Evolutionary conservation across 1,140 invertebrate genomes (phyloP).

Genomic region (Ceratitis capitata): DNA sequence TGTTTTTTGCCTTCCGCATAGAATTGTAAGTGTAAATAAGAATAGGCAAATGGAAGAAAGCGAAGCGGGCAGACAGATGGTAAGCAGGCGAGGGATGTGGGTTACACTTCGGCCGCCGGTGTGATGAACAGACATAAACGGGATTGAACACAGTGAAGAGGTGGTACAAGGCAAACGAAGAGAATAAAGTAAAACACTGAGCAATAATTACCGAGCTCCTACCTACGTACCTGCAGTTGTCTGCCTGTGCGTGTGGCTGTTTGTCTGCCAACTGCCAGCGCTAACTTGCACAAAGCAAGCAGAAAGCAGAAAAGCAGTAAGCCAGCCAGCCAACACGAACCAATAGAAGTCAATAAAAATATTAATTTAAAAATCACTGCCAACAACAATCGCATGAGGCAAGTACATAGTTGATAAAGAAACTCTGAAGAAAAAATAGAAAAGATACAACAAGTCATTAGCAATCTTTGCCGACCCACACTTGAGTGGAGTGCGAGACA

Average conservation of each 20-base stretch:
- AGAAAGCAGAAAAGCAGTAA: no score
- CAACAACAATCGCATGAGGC: background rate
- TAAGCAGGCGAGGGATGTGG: no score
- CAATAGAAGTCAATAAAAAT: slow-evolving; percentile 21
- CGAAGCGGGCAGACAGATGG: background rate
- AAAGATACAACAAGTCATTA: background rate
- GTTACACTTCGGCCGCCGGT: no score
- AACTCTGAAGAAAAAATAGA: background rate
- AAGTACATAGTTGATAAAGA: background rate
- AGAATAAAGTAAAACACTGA: background rate
- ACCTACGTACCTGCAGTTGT: background rate
- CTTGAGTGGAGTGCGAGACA: background rate
- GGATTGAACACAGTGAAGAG: background rate
- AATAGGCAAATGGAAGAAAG: background rate
- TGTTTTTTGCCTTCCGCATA: slow-evolving; percentile 31
- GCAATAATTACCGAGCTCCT: background rate
- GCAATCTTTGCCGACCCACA: no score
- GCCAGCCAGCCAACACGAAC: background rate
- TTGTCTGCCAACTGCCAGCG: background rate
- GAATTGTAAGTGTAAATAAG: background rate
- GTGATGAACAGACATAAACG: background rate
- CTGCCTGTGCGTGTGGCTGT: background rate
- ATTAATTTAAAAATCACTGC: background rate
- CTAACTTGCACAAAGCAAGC: background rate
- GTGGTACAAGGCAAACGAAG: background rate